Base-by-base conservation (phyloP, 2,797 vertebrate species). In the Gouania willdenowi region DNA sequence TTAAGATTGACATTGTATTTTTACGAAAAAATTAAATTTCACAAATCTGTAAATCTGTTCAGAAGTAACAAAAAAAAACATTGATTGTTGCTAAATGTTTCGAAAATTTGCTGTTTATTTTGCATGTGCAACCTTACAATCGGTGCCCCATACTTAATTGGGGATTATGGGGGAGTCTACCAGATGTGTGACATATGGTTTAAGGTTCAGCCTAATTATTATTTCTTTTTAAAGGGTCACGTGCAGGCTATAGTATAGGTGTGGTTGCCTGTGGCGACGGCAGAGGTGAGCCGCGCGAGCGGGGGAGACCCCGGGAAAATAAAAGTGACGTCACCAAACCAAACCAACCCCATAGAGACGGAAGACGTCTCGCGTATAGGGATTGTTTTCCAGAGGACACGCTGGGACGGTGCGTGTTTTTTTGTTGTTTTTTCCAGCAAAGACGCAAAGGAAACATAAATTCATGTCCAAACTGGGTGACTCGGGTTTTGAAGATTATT, bases 281-380 rank as follows among this genome's bases (percentile, higher is more conserved):
- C 32, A 40, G 59, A 40, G 23, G 34, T 36, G 15, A 4, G 32
- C 33, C 26, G 33, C 14, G 13, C 6, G 51, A 79, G 89, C 87
- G 87, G 77, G 76, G 74, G 61, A 81, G 69, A 73, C 48, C 83
- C 88, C 82, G 82, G 79, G 87, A 89, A 88, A n/a, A n/a, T n/a
- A n/a, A n/a, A 26, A 26, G 3, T 59, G 48, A 69, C 54, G 75
- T 80, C 46, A 77, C 6, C 12, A 6, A 8, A 31, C 46, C 2
- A 6, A 4, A 36, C 34, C 8, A 24, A 13, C 25, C 34, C 17
- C 9, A 6, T 8, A 5, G 22, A 40, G 6, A 8, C n/a, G 67
- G 77, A 72, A 47, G 91, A 80, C 62, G 54, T 74, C 25, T 55
- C 63, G 1, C 4, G 45, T 30, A 4, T 19, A 1, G 20, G 48